phyloP scores from a whole-genome alignment of 2,113 vertebrate genomes.

The Eretmochelys imbricata region DNA sequence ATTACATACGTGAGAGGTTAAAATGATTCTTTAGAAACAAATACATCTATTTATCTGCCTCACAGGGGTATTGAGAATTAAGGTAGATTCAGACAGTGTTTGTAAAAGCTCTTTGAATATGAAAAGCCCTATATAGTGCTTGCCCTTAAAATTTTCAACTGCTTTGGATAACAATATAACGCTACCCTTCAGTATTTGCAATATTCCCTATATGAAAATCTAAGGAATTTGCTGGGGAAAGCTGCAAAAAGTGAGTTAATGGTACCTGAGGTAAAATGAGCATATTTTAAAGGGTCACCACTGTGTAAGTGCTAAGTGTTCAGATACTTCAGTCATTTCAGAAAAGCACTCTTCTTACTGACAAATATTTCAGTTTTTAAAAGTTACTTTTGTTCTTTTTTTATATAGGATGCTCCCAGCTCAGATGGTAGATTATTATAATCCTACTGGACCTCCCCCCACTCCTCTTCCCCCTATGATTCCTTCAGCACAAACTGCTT shows the following conservation, averaged over 20 bases:
- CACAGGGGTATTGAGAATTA: background rate
- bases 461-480: constrained; percentile 90
- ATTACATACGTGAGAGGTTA: background rate
- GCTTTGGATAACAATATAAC: background rate
- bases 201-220: background rate
- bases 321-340: background rate
- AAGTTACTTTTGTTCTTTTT: constrained; percentile 20
- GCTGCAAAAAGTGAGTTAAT: background rate
- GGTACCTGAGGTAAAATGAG: background rate
- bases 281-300: background rate
- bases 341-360: background rate
- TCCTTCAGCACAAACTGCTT: constrained; percentile 94
- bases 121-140: background rate
- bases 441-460: constrained; percentile 87
- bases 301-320: background rate
- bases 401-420: constrained; percentile 81
- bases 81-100: background rate
- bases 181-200: background rate
- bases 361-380: background rate
- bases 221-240: background rate
- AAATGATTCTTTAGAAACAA: constrained; percentile 1
- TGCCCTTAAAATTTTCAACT: background rate
- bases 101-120: background rate
- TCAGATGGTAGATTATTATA: constrained; percentile 91
- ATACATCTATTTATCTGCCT: background rate